These are phyloP conservation scores for Listronotus oregonensis DNA, from an alignment of 1,140 invertebrate species.

Conservation along the genomic window DNA sequence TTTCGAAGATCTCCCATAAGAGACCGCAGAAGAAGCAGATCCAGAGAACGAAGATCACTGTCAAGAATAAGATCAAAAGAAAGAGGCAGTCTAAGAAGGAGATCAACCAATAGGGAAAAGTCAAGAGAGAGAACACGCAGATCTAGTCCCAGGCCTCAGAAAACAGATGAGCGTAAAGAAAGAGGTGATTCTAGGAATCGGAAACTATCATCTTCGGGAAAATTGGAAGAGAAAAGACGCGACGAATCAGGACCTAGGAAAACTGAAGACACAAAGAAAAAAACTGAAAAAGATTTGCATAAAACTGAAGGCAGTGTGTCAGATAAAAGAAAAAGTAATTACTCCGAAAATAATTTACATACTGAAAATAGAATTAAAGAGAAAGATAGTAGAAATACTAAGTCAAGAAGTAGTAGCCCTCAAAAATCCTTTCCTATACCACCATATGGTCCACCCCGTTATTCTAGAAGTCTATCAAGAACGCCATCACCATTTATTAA, in stretches of 20 bases:
- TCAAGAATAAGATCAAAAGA: conserved; percentile 48
- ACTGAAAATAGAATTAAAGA: conserved; percentile 36
- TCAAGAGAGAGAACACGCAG: conserved; percentile 41
- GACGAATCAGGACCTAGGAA: conserved; percentile 47
- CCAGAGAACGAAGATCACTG: conserved; percentile 48
- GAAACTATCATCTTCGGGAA: conserved; percentile 16
- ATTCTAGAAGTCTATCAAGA: conserved; percentile 73
- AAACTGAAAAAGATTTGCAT: conserved; percentile 45
- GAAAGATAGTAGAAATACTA: conserved; percentile 47
- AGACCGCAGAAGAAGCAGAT: conserved; percentile 42
- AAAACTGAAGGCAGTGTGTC: conserved; percentile 33
- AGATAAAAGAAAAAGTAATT: conserved; percentile 38
- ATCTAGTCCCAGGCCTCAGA: conserved; percentile 47
- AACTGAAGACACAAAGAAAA: conserved; percentile 41
- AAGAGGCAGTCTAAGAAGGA: conserved; percentile 43
- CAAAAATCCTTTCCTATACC: conserved; percentile 47
- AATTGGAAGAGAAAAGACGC: conserved; percentile 43
- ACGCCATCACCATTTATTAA: conserved; percentile 81
- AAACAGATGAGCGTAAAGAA: conserved; percentile 28
- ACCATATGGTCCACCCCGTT: conserved; percentile 56
- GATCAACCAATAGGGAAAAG: conserved; percentile 45
- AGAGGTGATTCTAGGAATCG: conserved; percentile 36
- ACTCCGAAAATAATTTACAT: conserved; percentile 29
- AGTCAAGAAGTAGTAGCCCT: conserved; percentile 51
- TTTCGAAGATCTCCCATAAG: conserved; percentile 41